Conservation (phyloP, 2,797 vertebrate species). For the Acanthurus leucopareius region DNA sequence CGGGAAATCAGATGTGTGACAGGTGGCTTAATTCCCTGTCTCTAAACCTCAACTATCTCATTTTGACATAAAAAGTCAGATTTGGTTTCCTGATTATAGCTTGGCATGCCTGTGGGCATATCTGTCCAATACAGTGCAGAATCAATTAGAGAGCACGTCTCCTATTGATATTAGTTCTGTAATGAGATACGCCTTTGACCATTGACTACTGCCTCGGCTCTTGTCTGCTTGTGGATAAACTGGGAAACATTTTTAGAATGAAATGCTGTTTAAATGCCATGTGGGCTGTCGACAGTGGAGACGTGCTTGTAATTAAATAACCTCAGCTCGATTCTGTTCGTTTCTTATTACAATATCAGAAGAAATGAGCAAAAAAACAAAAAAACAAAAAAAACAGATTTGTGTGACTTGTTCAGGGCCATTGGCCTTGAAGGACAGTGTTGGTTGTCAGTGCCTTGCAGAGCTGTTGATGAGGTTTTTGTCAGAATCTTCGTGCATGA, state of each 20-base stretch:
- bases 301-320: slow-evolving; percentile 41
- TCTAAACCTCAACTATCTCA: neutral
- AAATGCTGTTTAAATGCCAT: slow-evolving; percentile 32
- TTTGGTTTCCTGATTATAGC: slow-evolving; percentile 11
- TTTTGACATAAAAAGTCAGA: too few species aligned
- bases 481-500: slow-evolving; percentile 32
- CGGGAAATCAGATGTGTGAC: neutral
- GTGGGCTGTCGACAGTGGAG: slow-evolving; percentile 20
- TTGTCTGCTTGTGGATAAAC: slow-evolving; percentile 18
- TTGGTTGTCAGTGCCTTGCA: slow-evolving; percentile 51
- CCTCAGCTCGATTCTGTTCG: neutral
- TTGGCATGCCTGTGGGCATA: slow-evolving; percentile 4
- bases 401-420: slow-evolving; percentile 28
- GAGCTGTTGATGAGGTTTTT: slow-evolving; percentile 63
- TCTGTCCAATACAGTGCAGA: slow-evolving; percentile 13
- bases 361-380: slow-evolving; percentile 31
- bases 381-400: slow-evolving; percentile 42
- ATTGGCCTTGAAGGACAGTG: slow-evolving; percentile 53
- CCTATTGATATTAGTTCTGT: slow-evolving; percentile 34
- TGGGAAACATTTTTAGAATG: slow-evolving; percentile 31
- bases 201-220: neutral
- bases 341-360: slow-evolving; percentile 34
- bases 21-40: slow-evolving; percentile 24
- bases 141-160: slow-evolving; percentile 40
- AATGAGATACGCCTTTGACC: slow-evolving; percentile 46